Percentiles rank a stretch among this genome's conserved stretches.
Conservation (phyloP, 2,888 invertebrate species). For the Autographa pulchrina region DNA sequence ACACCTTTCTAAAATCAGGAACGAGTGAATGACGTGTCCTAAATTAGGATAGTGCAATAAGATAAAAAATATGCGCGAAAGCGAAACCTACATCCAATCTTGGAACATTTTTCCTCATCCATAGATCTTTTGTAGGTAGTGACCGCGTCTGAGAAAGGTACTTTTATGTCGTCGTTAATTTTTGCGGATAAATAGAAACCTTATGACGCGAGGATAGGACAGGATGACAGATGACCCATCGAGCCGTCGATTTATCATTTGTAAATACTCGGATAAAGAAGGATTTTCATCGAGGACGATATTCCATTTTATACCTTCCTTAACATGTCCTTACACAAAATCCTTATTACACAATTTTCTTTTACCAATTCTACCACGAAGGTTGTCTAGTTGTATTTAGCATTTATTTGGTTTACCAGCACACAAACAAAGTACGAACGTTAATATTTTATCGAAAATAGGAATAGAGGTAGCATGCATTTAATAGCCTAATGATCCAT, state of each 20-base stretch:
- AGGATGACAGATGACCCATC: slow-evolving; percentile 1
- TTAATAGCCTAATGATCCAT: too few relatives aligned
- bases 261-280: slow-evolving; percentile 1
- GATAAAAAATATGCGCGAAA: background rate
- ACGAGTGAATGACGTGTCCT: too few relatives aligned
- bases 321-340: background rate
- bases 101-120: background rate
- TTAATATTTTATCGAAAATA: too few relatives aligned
- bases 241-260: slow-evolving; percentile 1
- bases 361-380: background rate
- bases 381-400: background rate
- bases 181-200: slow-evolving; percentile 2
- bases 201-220: background rate
- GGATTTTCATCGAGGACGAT: background rate
- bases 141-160: background rate
- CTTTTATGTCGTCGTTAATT: slow-evolving; percentile 2
- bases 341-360: background rate
- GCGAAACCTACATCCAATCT: background rate
- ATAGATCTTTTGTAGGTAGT: background rate
- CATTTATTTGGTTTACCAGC: too few relatives aligned
- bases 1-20: too few relatives aligned
- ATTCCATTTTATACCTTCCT: background rate
- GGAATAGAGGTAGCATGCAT: too few relatives aligned
- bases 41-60: too few relatives aligned
- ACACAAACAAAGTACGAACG: too few relatives aligned